phyloP scores from a whole-genome alignment of 2,113 vertebrate species.

The Fregata magnificens region DNA sequence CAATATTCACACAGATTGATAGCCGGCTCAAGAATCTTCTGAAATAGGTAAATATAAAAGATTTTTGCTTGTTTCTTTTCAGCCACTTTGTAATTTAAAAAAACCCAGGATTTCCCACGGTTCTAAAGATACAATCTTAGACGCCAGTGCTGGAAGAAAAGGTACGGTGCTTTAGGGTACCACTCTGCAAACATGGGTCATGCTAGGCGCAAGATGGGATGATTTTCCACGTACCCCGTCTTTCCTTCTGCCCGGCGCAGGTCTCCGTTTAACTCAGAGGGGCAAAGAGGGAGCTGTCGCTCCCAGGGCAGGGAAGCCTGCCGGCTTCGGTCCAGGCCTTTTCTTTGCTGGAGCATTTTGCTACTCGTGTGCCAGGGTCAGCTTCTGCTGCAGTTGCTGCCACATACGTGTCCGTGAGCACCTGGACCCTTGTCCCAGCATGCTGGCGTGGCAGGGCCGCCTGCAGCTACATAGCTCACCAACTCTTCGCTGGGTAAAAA shows the following conservation, averaged over 20 bases:
- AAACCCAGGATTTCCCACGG: neutral
- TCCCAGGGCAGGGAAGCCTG: neutral
- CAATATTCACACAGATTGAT: neutral
- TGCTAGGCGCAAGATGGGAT: neutral
- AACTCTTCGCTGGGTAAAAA: no score
- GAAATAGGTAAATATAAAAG: neutral
- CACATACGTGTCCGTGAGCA: rapidly evolving
- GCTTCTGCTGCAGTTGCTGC: neutral
- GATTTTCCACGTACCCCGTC: rapidly evolving
- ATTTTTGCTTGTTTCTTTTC: neutral
- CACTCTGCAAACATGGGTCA: neutral
- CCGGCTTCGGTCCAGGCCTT: neutral
- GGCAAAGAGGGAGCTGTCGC: neutral
- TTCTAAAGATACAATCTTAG: neutral
- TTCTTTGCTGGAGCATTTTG: neutral
- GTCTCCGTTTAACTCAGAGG: neutral
- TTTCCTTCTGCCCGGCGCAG: neutral
- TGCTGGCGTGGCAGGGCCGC: rapidly evolving
- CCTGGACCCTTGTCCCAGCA: neutral
- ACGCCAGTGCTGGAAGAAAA: neutral
- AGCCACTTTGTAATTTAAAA: neutral
- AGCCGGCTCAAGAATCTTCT: neutral
- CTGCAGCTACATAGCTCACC: rapidly evolving
- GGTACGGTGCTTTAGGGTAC: neutral
- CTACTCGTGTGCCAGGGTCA: neutral